Evolutionary conservation across 2,888 invertebrate species (phyloP), one percentile per base, ranked within the genome.

Genomic region (Prosapia bicincta): DNA sequence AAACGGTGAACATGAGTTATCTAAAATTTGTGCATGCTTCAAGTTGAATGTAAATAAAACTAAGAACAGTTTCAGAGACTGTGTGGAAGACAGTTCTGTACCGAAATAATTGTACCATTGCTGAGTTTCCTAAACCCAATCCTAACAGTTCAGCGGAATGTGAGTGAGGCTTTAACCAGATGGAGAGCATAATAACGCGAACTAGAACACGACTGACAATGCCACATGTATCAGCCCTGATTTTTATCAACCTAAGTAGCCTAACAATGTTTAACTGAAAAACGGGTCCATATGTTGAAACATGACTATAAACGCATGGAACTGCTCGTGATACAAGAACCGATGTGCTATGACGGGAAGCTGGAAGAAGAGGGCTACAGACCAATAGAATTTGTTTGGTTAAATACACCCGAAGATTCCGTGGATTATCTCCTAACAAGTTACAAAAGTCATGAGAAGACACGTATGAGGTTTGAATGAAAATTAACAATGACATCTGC

Each of bases 251-350:
- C 26, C 25, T 74, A 69, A 68, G 69, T 54, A 66, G 67, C 3
- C 67, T 67, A 67, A 73, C 32, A 26, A 68, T 67, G 15, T n/a
- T n/a, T n/a, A 54, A 25, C n/a, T 74, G 74, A 69, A 69, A 74
- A 25, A 69, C 74, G 26, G 74, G 69, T 24, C 25, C 38, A 13
- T 74, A 74, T 25, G 74, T 74, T 15, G 69, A 32, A n/a, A 65
- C 72, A 20, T 72, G 66, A 66, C 66, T 70, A 26, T 2, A 10
- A 6, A 38, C 9, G 13, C 38, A 38, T 13, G 1, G 38, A 6
- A 38, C 13, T 6, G 38, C 38, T 38, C n/a, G n/a, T n/a, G n/a
- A n/a, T n/a, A n/a, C n/a, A n/a, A n/a, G n/a, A n/a, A n/a, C n/a
- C n/a, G n/a, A n/a, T n/a, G n/a, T n/a, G n/a, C n/a, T n/a, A n/a